phyloP scores from a whole-genome alignment of 2,113 vertebrate species.

The Gobio gobio region DNA sequence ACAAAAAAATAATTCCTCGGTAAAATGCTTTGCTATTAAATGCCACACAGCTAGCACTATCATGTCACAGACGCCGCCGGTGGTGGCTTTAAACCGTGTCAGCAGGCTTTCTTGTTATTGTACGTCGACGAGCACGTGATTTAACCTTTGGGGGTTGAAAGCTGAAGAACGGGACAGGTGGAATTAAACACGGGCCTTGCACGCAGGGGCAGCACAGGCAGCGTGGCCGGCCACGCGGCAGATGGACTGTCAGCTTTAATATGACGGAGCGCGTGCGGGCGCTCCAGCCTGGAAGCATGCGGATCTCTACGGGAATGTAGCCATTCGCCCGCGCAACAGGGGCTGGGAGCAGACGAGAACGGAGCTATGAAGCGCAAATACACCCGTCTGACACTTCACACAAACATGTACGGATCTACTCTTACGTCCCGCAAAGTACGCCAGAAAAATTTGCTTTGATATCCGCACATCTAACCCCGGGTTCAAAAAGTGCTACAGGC shows the following conservation, averaged over 20 bases:
- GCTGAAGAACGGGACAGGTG: constrained; percentile 49
- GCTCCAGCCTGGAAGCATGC: constrained; percentile 68
- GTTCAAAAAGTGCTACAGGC: constrained; percentile 18
- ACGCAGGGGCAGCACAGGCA: constrained; percentile 20
- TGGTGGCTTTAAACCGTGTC: not conserved
- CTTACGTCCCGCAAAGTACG: not conserved
- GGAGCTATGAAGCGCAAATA: constrained; percentile 21
- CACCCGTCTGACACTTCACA: constrained; percentile 11
- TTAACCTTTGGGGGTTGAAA: constrained; percentile 31
- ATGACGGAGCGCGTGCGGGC: constrained; percentile 74
- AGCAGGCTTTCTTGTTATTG: constrained; percentile 20
- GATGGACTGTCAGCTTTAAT: constrained; percentile 84
- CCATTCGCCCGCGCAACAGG: constrained; percentile 54
- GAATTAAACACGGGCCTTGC: constrained; percentile 47
- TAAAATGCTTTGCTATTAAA: not conserved
- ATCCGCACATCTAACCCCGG: not conserved
- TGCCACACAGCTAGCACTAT: not conserved
- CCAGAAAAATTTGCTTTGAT: not conserved
- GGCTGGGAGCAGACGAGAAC: constrained; percentile 25
- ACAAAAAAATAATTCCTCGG: not conserved
- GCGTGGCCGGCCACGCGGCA: constrained; percentile 75
- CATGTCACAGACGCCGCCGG: not conserved
- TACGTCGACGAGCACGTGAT: constrained; percentile 9
- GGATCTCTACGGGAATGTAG: constrained; percentile 56
- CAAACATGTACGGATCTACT: constrained; percentile 1